Percentiles rank a stretch among this genome's conserved stretches.
Evolutionary conservation across 2,888 invertebrate species (phyloP).

Genomic region (Polydesmus complanatus): DNA sequence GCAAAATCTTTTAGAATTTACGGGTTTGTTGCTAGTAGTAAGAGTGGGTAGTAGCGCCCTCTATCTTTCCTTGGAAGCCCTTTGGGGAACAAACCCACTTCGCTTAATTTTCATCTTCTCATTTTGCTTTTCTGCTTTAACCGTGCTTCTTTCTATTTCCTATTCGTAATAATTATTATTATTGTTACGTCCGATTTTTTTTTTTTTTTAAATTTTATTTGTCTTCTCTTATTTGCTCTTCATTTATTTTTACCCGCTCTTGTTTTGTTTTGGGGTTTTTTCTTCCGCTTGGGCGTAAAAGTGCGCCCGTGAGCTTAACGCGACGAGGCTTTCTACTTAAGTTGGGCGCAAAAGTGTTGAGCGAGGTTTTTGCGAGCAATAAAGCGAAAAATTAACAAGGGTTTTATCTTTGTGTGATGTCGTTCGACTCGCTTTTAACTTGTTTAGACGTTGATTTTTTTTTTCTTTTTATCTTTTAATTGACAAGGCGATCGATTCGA

Average conservation of each 20-base stretch:
- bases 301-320: no score
- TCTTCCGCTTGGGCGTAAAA: no score
- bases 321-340: neutral
- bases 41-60: no score
- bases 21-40: no score
- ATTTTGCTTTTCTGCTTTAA: neutral
- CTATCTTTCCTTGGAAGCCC: neutral
- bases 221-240: no score
- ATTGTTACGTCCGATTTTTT: neutral
- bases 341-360: neutral
- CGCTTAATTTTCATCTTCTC: neutral
- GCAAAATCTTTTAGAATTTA: no score
- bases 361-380: neutral
- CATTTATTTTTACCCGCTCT: no score
- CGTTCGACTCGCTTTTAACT: no score
- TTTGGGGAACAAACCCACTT: neutral
- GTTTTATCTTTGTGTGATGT: neutral
- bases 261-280: no score
- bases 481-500: no score
- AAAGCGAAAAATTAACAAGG: neutral
- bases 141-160: neutral
- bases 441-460: no score
- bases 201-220: neutral
- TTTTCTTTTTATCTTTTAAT: no score
- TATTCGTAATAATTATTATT: neutral